Percentiles rank a stretch among this genome's conserved stretches.
These are phyloP conservation scores for Serinus canaria DNA, from an alignment of 2,113 vertebrate genomes.

Conservation along the genomic window DNA sequence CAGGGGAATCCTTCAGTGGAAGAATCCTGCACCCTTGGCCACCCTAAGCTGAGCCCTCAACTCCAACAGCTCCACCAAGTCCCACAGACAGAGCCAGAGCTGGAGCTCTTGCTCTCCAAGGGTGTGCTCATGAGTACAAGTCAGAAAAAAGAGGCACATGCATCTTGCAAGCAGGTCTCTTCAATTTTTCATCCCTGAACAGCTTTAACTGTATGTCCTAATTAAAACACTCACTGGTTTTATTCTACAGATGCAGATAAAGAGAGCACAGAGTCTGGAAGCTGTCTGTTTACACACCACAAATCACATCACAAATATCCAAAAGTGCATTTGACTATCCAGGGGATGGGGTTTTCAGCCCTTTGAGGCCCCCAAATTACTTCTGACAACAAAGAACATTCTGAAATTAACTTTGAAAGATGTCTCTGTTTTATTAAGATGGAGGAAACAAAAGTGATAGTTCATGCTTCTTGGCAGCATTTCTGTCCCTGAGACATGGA, in stretches of 20 bases:
- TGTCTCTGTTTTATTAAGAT: background rate
- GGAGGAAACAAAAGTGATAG: background rate
- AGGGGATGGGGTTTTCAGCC: background rate
- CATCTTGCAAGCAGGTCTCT: background rate
- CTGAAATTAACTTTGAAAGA: background rate
- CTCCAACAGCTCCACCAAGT: background rate
- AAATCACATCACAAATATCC: background rate
- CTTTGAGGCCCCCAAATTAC: background rate
- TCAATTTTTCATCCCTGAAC: background rate
- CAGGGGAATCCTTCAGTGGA: background rate
- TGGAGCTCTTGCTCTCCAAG: background rate
- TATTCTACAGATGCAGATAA: background rate
- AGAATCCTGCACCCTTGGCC: background rate
- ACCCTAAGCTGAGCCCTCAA: background rate
- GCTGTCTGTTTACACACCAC: background rate
- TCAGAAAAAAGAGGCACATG: background rate
- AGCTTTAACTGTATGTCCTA: background rate
- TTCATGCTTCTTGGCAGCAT: background rate
- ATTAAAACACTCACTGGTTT: background rate
- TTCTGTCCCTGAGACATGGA: background rate
- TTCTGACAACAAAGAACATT: background rate
- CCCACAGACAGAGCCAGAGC: background rate
- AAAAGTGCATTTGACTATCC: background rate
- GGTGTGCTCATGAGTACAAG: accelerated
- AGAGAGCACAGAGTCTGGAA: background rate